Conservation (phyloP, 2,888 invertebrate species). For the Timema cristinae region DNA sequence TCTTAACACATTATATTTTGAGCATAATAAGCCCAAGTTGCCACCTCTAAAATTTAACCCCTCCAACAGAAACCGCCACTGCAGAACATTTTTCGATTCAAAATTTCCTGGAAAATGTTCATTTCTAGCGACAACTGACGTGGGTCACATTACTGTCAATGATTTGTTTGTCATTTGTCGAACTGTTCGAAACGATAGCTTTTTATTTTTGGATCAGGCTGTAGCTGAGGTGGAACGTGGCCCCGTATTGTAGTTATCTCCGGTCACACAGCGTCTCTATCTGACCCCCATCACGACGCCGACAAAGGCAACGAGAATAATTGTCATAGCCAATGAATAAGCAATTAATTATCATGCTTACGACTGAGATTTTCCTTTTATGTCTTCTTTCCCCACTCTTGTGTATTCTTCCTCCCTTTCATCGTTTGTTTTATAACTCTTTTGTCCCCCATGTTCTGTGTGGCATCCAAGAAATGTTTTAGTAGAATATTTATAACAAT, state of each 20-base stretch:
- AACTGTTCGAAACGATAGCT: no score
- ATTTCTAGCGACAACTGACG: no score
- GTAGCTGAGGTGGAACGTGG: neutral
- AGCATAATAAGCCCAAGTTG: no score
- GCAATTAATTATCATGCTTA: constrained; percentile 24
- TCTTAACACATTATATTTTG: no score
- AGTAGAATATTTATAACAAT: no score
- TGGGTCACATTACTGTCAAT: no score
- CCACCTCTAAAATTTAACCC: no score
- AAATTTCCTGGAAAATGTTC: no score
- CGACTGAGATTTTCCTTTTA: neutral
- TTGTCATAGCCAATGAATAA: constrained; percentile 27
- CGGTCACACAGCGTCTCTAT: constrained; percentile 13
- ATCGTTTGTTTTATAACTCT: neutral
- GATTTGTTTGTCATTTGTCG: no score
- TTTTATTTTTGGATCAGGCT: neutral
- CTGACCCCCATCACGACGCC: constrained; percentile 15
- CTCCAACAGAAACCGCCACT: no score
- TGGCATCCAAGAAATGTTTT: neutral
- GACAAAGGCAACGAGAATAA: constrained; percentile 24
- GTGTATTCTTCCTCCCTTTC: neutral
- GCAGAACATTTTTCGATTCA: no score
- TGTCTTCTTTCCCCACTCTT: neutral
- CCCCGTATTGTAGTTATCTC: constrained; percentile 6
- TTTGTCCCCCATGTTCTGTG: neutral